phyloP scores from a whole-genome alignment of 2,113 vertebrate species.

The Leiothrix lutea region DNA sequence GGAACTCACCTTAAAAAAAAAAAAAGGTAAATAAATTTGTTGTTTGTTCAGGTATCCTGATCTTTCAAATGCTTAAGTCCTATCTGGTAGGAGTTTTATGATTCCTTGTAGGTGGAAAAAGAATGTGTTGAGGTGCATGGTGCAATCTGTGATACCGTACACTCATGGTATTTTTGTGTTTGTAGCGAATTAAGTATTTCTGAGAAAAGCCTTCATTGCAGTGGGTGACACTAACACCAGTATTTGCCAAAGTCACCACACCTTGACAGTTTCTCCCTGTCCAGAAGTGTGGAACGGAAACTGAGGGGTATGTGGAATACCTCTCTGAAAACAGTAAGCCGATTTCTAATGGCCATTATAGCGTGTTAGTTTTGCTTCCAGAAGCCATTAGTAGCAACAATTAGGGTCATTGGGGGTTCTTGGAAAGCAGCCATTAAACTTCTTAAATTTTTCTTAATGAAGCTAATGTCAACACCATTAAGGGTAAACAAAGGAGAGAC shows the following conservation, averaged over 20 bases:
- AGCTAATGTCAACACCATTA: slow-evolving; percentile 24
- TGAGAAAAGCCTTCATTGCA: background rate
- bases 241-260: background rate
- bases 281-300: background rate
- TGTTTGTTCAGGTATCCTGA: background rate
- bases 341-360: background rate
- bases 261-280: background rate
- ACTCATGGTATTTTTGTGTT: background rate
- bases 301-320: background rate
- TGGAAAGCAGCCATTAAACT: slow-evolving; percentile 15
- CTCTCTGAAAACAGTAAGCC: background rate
- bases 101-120: background rate
- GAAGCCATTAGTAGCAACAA: background rate
- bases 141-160: no score
- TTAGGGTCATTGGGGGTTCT: slow-evolving; percentile 6
- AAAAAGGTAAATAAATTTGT: background rate
- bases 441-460: slow-evolving; percentile 52
- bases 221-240: background rate
- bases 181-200: background rate
- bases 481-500: background rate
- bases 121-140: background rate
- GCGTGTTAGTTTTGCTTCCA: background rate
- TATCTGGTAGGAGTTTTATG: background rate
- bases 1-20: background rate
- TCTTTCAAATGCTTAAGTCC: background rate